Percentiles rank a stretch among this genome's conserved stretches.
Evolutionary conservation across 1,140 invertebrate species (phyloP).

Genomic region (Rhyzopertha dominica): DNA sequence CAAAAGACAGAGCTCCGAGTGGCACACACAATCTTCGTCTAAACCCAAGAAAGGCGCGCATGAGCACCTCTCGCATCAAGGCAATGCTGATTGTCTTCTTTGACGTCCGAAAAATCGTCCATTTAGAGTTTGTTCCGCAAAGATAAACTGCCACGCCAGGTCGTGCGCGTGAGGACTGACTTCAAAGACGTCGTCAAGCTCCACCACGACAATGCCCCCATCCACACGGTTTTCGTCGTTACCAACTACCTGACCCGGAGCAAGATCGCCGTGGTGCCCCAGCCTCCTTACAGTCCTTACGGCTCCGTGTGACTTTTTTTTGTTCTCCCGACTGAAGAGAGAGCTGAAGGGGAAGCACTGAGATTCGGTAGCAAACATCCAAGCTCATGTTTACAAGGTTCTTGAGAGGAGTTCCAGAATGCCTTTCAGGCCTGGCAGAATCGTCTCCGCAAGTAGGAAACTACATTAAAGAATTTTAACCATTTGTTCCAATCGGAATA

Average conservation of each 20-base stretch:
- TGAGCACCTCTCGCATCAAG: conserved; percentile 24
- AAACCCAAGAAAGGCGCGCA: conserved; percentile 19
- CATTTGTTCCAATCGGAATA: not conserved
- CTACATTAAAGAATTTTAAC: conserved; percentile 2
- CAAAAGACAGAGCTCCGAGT: conserved; percentile 27
- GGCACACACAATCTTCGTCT: conserved; percentile 18
- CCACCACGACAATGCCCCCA: conserved; percentile 2
- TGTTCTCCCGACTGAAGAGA: conserved; percentile 1
- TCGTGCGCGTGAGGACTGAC: not conserved
- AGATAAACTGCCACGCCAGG: not conserved
- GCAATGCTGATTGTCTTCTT: conserved; percentile 33
- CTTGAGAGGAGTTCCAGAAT: not conserved
- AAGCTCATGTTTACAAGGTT: not conserved
- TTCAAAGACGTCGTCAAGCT: conserved; percentile 1
- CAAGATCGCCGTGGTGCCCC: conserved; percentile 1
- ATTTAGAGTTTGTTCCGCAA: too few species aligned
- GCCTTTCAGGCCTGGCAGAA: conserved; percentile 2
- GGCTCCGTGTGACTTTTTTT: too few species aligned
- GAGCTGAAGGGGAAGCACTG: conserved; percentile 2
- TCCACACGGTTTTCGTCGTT: not conserved
- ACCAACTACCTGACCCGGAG: not conserved
- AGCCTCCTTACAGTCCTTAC: conserved; percentile 1
- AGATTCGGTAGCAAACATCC: not conserved
- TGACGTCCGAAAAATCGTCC: too few species aligned
- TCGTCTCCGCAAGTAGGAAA: conserved; percentile 1